Evolutionary conservation across 1,140 invertebrate genomes (phyloP), one percentile per base, ranked within the genome.

Genomic region (Hesperophylax magnus): DNA sequence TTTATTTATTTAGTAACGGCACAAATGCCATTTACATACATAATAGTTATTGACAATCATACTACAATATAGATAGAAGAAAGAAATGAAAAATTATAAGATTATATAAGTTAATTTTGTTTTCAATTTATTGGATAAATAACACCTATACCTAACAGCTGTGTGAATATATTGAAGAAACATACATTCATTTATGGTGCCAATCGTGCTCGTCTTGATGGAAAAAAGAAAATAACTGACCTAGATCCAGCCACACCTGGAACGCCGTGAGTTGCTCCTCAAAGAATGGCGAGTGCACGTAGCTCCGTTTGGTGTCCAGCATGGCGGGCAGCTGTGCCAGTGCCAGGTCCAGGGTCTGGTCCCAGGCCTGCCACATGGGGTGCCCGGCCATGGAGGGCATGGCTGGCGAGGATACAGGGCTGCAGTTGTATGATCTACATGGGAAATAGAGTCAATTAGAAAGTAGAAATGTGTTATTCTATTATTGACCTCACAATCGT

Each of bases 251-350:
- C 98, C 98, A 99, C 18, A 96, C 95, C 91, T 99, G 95, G 89
- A 99, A 99, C n/a, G 98, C 98, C 24, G 98, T 99, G 60, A 99
- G 91, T 90, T 99, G 98, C 86, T 99, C 97, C 87, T 99, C 96
- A 88, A 99, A 99, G 90, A 99, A 99, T 47, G 96, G 94, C 82
- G 97, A 94, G 87, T 97, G 96, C 17, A 90, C 87, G 88, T 95
- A 96, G 56, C 89, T 88, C 18, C 92, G 91, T 61, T 92, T 92
- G 2, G 91, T 90, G 72, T 93, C 92, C 61, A 95, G 86, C 84
- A 98, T 93, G 34, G 90, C 91, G 14, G 96, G 96, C 81, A 99
- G 91, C 88, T 99, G 98, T 77, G 95, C 93, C 65, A 99, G 91
- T 85, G 96, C 98, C 69, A 98, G 90, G 90, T 99, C 98, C 71